phyloP scores from a whole-genome alignment of 92 coral and sea anemone species.

The Bergia puertoricense region DNA sequence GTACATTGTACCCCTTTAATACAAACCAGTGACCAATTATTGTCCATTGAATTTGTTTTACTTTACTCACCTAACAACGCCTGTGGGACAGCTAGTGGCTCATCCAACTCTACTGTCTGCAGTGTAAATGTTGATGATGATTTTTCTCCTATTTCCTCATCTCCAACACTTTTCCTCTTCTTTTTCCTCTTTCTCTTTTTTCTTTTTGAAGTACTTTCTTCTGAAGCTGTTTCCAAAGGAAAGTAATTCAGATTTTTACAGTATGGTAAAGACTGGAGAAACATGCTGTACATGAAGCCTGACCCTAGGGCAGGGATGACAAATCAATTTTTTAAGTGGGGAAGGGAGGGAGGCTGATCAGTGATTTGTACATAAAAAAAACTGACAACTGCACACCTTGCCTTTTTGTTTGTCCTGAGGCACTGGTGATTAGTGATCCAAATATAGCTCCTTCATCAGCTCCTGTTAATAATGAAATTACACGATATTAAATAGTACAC shows the following conservation, averaged over 20 bases:
- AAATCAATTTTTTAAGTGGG: too few species aligned
- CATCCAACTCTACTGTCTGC: slow-evolving; percentile 33
- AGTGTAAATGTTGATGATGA: slow-evolving; percentile 16
- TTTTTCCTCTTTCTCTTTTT: slow-evolving; percentile 19
- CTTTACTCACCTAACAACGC: slow-evolving; percentile 61
- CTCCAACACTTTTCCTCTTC: background rate
- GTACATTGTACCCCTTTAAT: too few species aligned
- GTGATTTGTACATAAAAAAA: too few species aligned
- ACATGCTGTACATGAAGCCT: too few species aligned
- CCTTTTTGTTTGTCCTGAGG: slow-evolving; percentile 59
- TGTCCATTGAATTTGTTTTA: too few species aligned
- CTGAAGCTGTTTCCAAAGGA: slow-evolving; percentile 31
- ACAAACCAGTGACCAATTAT: too few species aligned
- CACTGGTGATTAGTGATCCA: slow-evolving; percentile 92
- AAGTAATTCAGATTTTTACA: background rate
- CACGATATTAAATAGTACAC: background rate
- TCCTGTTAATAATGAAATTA: slow-evolving; percentile 50
- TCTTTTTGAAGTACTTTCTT: slow-evolving; percentile 28
- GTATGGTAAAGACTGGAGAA: too few species aligned
- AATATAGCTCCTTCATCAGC: slow-evolving; percentile 89
- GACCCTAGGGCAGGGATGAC: too few species aligned
- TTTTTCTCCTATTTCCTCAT: background rate
- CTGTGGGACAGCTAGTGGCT: slow-evolving; percentile 78
- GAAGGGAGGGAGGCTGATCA: too few species aligned
- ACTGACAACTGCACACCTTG: slow-evolving; percentile 25